Percentiles rank a stretch among this genome's conserved stretches.
These are phyloP conservation scores for Gorsachius goisagi DNA, from an alignment of 2,113 vertebrate genomes.

Conservation along the genomic window DNA sequence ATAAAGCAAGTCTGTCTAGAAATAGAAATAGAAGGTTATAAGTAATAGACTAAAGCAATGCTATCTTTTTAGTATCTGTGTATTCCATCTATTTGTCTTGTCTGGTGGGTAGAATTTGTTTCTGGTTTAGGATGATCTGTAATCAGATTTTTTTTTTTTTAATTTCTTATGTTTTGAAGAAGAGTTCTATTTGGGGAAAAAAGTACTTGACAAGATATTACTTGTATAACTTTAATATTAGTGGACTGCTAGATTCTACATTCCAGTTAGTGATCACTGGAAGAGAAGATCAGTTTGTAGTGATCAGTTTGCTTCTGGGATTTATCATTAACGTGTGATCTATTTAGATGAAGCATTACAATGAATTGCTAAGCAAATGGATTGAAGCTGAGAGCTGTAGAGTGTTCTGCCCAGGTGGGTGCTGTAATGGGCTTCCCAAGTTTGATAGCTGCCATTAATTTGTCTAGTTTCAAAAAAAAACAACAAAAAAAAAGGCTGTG, in stretches of 20 bases:
- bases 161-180: neutral
- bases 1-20: neutral
- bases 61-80: neutral
- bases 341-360: neutral
- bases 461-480: neutral
- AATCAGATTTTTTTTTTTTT: neutral
- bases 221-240: neutral
- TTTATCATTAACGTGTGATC: neutral
- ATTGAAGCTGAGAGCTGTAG: neutral
- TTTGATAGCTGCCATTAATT: neutral
- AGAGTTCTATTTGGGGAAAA: accelerated
- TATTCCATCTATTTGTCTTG: neutral
- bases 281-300: neutral
- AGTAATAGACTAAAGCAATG: neutral
- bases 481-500: neutral
- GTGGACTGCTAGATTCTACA: neutral
- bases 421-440: neutral
- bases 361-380: neutral
- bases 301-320: neutral
- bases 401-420: neutral
- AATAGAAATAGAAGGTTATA: neutral
- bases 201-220: neutral
- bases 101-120: neutral
- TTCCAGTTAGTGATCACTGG: neutral
- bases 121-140: neutral